A percentile compares a stretch with the other conserved stretches of the same genome.
These are phyloP conservation scores for Andinoacara biseriatus DNA, from an alignment of 2,113 vertebrate species.

Conservation along the genomic window DNA sequence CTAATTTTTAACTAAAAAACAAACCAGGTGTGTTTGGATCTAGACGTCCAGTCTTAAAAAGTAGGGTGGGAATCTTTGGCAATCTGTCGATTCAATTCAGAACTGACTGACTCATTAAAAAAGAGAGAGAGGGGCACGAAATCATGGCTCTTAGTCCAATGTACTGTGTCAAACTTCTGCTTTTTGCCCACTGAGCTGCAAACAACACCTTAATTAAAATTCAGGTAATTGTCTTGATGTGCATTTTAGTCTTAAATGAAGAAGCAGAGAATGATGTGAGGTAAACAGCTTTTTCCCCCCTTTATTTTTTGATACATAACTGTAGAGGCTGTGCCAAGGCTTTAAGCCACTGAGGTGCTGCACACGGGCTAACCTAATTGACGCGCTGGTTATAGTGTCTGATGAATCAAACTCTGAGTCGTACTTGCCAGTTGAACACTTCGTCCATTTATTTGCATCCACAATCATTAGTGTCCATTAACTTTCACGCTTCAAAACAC, in stretches of 20 bases:
- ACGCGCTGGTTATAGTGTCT: too few relatives aligned
- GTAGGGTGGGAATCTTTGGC: not conserved
- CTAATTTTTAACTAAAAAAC: constrained; percentile 1
- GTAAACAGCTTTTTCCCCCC: not conserved
- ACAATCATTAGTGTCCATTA: too few relatives aligned
- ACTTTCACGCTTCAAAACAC: too few relatives aligned
- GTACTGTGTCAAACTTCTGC: constrained; percentile 3
- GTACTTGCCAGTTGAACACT: too few relatives aligned
- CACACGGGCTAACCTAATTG: too few relatives aligned
- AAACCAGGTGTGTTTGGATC: constrained; percentile 11
- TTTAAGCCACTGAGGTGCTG: too few relatives aligned
- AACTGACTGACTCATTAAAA: not conserved
- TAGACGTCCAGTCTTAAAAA: not conserved
- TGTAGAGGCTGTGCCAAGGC: not conserved
- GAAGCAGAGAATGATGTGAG: not conserved
- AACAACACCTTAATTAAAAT: not conserved
- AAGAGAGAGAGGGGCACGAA: not conserved
- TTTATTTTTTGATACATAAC: not conserved
- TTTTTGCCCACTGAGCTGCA: not conserved
- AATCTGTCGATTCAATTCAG: not conserved
- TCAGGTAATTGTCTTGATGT: not conserved
- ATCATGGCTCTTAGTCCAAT: not conserved
- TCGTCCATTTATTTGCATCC: too few relatives aligned
- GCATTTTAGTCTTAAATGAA: not conserved
- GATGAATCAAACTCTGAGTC: too few relatives aligned